Evolutionary conservation across 1,140 invertebrate species (phyloP).

Genomic region (Chlorops oryzae): DNA sequence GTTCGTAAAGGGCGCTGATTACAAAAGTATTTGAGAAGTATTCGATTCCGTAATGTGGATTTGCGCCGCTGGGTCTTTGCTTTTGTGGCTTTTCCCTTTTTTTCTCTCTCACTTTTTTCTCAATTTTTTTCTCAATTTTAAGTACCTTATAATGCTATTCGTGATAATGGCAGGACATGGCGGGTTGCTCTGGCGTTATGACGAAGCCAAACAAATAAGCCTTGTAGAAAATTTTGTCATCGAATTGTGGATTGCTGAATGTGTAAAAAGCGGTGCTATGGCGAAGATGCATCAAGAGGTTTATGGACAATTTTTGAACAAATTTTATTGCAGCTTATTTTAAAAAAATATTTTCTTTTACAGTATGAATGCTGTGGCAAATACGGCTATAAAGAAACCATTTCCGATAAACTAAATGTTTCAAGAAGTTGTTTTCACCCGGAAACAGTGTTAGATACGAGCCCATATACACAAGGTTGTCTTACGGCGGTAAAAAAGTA

Average conservation of each 20-base stretch:
- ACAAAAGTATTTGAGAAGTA: no score
- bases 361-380: conserved; percentile 40
- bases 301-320: background rate
- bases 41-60: no score
- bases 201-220: conserved; percentile 25
- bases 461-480: conserved; percentile 37
- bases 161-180: conserved; percentile 27
- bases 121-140: no score
- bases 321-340: no score
- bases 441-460: no score
- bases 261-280: conserved; percentile 31
- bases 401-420: conserved; percentile 20
- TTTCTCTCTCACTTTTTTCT: no score
- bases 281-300: conserved; percentile 28
- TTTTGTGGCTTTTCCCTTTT: no score
- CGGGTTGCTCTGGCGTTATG: conserved; percentile 33
- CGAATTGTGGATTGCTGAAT: conserved; percentile 32
- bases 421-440: conserved; percentile 35
- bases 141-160: conserved; percentile 29
- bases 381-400: conserved; percentile 27
- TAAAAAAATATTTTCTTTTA: background rate
- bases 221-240: conserved; percentile 29
- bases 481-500: conserved; percentile 27
- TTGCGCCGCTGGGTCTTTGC: no score
- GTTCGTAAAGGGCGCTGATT: no score